Base-by-base conservation (phyloP, 92 coral and sea anemone species). In the Porites evermanni region DNA sequence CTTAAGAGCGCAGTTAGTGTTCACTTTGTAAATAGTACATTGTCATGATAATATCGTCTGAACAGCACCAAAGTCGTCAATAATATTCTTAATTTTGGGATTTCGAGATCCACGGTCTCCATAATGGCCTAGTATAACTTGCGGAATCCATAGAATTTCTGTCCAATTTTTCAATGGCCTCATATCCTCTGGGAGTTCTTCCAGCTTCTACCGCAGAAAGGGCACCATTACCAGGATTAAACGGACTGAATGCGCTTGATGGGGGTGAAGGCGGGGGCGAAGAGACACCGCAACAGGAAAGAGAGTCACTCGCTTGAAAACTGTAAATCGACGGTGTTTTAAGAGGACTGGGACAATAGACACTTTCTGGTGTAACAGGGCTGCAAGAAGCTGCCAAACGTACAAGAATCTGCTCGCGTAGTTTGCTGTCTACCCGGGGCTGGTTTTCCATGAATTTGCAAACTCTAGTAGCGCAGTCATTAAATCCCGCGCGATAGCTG, bases 401-500 rank as follows among this genome's bases (percentile, higher is more conserved):
- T 75, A 79, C 79, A 56, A 91, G 88, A 9, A 91, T 81, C 64
- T 72, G 80, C 78, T 91, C 91, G 60, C 82, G 89, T 64, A 91
- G 67, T n/a, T 87, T 88, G 29, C 71, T 60, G 81, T 91, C 82
- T 52, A 70, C 17, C 44, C 64, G 82, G 13, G 85, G 86, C 71
- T 91, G 90, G 86, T 86, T 87, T 87, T 91, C 83, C 78, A 91
- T 53, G 52, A 64, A 82, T 18, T 80, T 89, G 81, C 69, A 77
- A 26, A 91, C 86, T 56, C 70, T 79, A 13, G 61, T 74, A 8
- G 91, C 88, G 65, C 93, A 91, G 16, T 82, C 93, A n/a, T 91
- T 91, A 26, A 86, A 91, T 18, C 93, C 93, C 7, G 93, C 91
- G 12, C 93, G 81, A 44, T 91, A 86, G 76, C 63, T 87, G 70